Evolutionary conservation across 2,113 vertebrate species (phyloP), one percentile per base, ranked within the genome.

Genomic region (Poicephalus meyeri): DNA sequence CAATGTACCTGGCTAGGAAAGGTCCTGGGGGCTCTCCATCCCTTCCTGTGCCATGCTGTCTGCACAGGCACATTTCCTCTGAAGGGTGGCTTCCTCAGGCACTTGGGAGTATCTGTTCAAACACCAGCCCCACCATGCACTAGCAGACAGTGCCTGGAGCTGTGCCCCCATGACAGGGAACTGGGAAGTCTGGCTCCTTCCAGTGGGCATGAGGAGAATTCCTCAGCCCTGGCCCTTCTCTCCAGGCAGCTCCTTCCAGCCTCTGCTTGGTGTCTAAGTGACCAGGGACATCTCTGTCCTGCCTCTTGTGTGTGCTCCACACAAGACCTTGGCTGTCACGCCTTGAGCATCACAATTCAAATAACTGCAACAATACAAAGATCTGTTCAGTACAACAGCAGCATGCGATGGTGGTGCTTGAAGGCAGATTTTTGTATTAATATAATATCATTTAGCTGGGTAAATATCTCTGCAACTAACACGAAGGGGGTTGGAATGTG

Each of bases 401-500:
- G 47, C 52, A 9, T 23, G 18, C 0, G 0, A 4, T 11, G 20
- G 65, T 69, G 72, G 56, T 74, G 71, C 64, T 35, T 49, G 60
- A 66, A 82, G 65, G 55, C 74, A 82, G 70, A 49, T 65, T 61
- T 86, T 91, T 29, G 10, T 46, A 68, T 50, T 55, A 91, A 80
- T 33, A 33, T 7, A 80, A 39, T 47, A 53, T 64, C 66, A 49
- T 65, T 86, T 83, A 70, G 6, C 77, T 78, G 69, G 37, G 76
- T 84, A 71, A 88, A 96, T 86, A 78, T 86, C 55, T 80, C 85
- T 61, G 52, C 65, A 69, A 28, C 46, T 89, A 71, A 61, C 39
- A 28, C 7, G 33, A 91, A 61, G 26, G 3, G 23, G 26, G 39
- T 28, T 64, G 84, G 76, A 63, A 83, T 65, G 55, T 31, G 55